Evolutionary conservation across 1,140 invertebrate genomes (phyloP).

Genomic region (Globodera rostochiensis): DNA sequence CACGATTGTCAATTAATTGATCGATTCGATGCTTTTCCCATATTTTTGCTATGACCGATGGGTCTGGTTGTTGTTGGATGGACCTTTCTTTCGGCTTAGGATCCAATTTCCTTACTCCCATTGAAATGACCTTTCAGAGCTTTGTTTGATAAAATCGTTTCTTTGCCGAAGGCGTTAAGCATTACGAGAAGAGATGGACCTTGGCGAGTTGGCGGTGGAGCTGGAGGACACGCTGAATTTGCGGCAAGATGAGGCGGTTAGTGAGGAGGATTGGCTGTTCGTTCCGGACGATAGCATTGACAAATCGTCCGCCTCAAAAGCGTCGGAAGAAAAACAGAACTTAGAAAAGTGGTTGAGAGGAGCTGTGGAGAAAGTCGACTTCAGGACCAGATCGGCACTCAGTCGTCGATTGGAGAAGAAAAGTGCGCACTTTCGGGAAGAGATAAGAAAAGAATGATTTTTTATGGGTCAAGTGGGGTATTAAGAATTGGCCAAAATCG

Average conservation of each 20-base stretch:
- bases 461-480: no score
- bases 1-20: no score
- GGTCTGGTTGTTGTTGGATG: no score
- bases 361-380: slow-evolving; percentile 39
- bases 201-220: slow-evolving; percentile 23
- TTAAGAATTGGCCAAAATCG: neutral
- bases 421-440: slow-evolving; percentile 27
- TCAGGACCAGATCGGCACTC: slow-evolving; percentile 36
- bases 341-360: slow-evolving; percentile 39
- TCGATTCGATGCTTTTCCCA: no score
- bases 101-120: no score
- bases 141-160: no score
- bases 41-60: no score
- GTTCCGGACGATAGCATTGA: slow-evolving; percentile 4
- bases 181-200: slow-evolving; percentile 19
- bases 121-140: no score
- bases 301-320: neutral
- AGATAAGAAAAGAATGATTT: neutral
- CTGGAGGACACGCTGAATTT: slow-evolving; percentile 30
- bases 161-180: no score
- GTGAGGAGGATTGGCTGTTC: slow-evolving; percentile 44
- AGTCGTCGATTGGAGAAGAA: slow-evolving; percentile 41
- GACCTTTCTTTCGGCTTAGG: no score
- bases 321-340: slow-evolving; percentile 26
- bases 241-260: neutral